phyloP scores from a whole-genome alignment of 2,888 invertebrate genomes.

The Epinotia ramella region DNA sequence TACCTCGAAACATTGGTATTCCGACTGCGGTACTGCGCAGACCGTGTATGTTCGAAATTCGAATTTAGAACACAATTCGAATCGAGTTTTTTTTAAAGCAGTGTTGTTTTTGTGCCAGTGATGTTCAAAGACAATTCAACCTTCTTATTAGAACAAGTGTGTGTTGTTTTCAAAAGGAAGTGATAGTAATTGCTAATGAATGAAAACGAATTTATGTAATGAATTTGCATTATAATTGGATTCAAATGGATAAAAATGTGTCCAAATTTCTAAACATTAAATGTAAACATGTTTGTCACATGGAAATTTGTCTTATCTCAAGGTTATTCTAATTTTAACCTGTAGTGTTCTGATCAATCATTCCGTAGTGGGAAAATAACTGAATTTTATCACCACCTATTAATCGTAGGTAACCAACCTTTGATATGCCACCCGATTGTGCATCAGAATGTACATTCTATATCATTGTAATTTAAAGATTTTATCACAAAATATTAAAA shows the following conservation, averaged over 20 bases:
- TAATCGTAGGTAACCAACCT: background rate
- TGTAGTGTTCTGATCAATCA: slow-evolving; percentile 17
- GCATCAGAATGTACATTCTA: no score
- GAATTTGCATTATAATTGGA: background rate
- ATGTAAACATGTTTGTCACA: background rate
- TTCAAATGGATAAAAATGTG: background rate
- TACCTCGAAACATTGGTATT: slow-evolving; percentile 64
- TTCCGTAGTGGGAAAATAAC: background rate
- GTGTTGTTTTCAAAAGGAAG: background rate
- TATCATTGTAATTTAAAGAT: no score
- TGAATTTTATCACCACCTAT: background rate
- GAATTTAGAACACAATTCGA: slow-evolving; percentile 33
- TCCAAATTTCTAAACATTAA: background rate
- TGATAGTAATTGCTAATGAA: background rate
- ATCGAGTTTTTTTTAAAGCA: slow-evolving; percentile 13
- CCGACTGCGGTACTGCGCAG: slow-evolving; percentile 60
- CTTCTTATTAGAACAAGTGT: background rate
- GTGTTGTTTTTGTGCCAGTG: slow-evolving; percentile 31
- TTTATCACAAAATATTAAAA: no score
- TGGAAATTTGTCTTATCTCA: slow-evolving; percentile 15
- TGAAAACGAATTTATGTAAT: background rate
- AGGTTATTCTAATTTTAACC: slow-evolving; percentile 31
- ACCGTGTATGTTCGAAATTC: slow-evolving; percentile 56
- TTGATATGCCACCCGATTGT: no score
- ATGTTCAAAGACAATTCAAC: slow-evolving; percentile 19